Evolutionary conservation across 2,797 vertebrate species (phyloP), one percentile per base, ranked within the genome.

Genomic region (Coracias cyanogaster): DNA sequence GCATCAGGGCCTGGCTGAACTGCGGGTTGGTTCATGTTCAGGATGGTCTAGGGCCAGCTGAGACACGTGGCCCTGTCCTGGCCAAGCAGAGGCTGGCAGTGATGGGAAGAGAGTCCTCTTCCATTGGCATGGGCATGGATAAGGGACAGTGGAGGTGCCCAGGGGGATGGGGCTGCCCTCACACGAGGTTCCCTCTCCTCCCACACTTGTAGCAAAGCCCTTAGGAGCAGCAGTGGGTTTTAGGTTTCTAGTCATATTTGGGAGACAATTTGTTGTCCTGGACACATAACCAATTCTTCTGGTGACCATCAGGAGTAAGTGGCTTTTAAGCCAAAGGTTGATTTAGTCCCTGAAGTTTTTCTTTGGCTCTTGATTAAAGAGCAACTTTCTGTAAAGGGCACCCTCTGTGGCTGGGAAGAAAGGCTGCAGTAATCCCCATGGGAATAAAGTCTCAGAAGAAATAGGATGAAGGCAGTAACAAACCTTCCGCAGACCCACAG

Each of bases 341-440:
- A 52, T 37, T 17, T 46, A 39, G n/a, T 49, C 43, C 21, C 65
- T 67, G 35, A 81, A 62, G 15, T 21, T 89, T 70, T 92, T 43
- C 15, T 41, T 62, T 1, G 1, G 20, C 69, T 83, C 7, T 7
- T 29, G 12, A 46, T 73, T 41, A 31, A 78, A 74, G 35, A 70
- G n/a, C 26, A 83, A 22, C 10, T 90, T 80, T 83, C 61, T 67
- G 15, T 39, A 83, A 88, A 81, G 45, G 65, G 35, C 26, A 33
- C 18, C 28, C 16, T 46, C 82, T 65, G 43, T 1, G 5, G 5
- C 28, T 86, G 45, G 1, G 5, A n/a, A 74, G 28, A 37, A 55
- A 29, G 58, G 51, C 15, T 0, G 0, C 7, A 21, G n/a, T 43
- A 20, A 29, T 77, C 51, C 31, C 19, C 0, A 2, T 46, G 55